Evolutionary conservation across 2,888 invertebrate genomes (phyloP).

Genomic region (Volucella inflata): DNA sequence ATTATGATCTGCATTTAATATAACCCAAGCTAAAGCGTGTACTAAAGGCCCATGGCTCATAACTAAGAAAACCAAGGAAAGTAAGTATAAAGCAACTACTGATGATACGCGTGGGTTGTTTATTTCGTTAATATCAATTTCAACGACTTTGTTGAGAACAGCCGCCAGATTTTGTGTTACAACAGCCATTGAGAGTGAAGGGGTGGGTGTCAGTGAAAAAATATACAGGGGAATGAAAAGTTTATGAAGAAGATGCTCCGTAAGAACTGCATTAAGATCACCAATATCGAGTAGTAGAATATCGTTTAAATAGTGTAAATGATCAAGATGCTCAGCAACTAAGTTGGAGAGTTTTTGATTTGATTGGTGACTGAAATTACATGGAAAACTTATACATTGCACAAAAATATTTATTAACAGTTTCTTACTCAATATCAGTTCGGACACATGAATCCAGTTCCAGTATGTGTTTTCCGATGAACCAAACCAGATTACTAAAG

Average conservation of each 20-base stretch:
- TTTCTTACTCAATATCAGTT: constrained; percentile 94
- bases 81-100: constrained; percentile 94
- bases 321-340: constrained; percentile 98
- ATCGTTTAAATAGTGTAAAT: constrained; percentile 98
- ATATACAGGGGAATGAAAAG: constrained; percentile 96
- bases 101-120: constrained; percentile 91
- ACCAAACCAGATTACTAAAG: constrained; percentile 99
- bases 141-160: constrained; percentile 86
- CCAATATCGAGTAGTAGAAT: constrained; percentile 96
- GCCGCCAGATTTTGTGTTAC: constrained; percentile 87
- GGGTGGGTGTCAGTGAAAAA: constrained; percentile 90
- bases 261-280: constrained; percentile 95
- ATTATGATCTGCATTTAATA: constrained; percentile 91
- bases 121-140: constrained; percentile 86
- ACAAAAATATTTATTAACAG: neutral
- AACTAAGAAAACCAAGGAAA: constrained; percentile 97
- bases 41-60: constrained; percentile 96
- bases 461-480: constrained; percentile 98
- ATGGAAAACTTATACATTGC: neutral
- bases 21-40: constrained; percentile 93
- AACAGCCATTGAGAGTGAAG: constrained; percentile 85
- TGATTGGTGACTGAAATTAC: constrained; percentile 89
- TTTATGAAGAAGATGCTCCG: constrained; percentile 96
- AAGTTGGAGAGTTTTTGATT: constrained; percentile 95
- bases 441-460: constrained; percentile 97